Evolutionary conservation across 1,140 invertebrate genomes (phyloP).

Genomic region (Calephelis nemesis): DNA sequence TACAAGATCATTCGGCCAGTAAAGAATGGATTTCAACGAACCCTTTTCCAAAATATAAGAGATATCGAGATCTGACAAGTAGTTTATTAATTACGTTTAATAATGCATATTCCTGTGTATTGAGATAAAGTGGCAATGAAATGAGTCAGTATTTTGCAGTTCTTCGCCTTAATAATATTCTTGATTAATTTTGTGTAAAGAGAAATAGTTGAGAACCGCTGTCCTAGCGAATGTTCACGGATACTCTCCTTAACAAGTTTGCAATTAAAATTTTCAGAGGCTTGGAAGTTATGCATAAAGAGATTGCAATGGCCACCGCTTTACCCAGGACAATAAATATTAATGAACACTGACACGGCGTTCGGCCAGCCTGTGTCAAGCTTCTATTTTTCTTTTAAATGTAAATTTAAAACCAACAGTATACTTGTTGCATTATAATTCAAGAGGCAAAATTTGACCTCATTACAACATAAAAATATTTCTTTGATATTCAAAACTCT

Average conservation of each 20-base stretch:
- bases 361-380: constrained; percentile 43
- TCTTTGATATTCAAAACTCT: constrained; percentile 22
- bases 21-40: too few relatives aligned
- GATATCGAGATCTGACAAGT: too few relatives aligned
- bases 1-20: too few relatives aligned
- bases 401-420: constrained; percentile 54
- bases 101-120: too few relatives aligned
- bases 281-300: constrained; percentile 67
- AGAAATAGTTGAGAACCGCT: too few relatives aligned
- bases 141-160: too few relatives aligned
- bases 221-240: too few relatives aligned
- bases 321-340: constrained; percentile 63
- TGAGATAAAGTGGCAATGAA: too few relatives aligned
- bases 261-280: constrained; percentile 55
- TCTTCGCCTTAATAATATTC: too few relatives aligned
- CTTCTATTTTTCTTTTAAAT: constrained; percentile 65
- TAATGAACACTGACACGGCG: constrained; percentile 67
- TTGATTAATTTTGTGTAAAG: too few relatives aligned
- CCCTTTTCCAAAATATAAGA: too few relatives aligned
- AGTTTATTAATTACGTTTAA: too few relatives aligned
- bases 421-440: constrained; percentile 59
- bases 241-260: neutral
- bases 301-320: constrained; percentile 54
- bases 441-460: constrained; percentile 28
- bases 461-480: constrained; percentile 11